Percentiles rank a stretch among this genome's conserved stretches.
Conservation (phyloP, 2,888 invertebrate genomes). For the Oscheius sp. region DNA sequence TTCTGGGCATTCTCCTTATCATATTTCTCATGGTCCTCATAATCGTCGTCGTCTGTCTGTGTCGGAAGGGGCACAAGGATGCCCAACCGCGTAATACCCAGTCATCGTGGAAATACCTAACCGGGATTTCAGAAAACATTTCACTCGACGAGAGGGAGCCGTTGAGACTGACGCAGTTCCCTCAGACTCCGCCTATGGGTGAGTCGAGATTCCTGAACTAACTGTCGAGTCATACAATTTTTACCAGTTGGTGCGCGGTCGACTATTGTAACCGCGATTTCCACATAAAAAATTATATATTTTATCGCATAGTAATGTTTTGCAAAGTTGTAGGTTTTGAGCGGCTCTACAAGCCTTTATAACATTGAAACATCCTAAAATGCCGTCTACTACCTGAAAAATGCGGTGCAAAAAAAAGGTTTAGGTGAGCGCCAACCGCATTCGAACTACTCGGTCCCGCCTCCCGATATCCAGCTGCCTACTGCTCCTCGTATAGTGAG, state of each 20-base stretch:
- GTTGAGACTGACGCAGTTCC: constrained; percentile 25
- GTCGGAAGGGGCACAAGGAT: constrained; percentile 20
- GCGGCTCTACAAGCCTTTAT: too few species aligned
- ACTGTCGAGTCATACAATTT: too few species aligned
- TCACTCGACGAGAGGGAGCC: constrained; percentile 30
- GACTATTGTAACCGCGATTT: too few species aligned
- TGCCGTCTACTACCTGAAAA: too few species aligned
- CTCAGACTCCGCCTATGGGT: constrained; percentile 29
- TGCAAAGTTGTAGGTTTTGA: too few species aligned
- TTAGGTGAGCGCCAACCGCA: constrained; percentile 15
- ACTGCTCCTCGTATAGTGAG: constrained; percentile 22
- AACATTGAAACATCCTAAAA: too few species aligned
- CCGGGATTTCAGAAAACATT: constrained; percentile 25
- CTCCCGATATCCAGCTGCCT: constrained; percentile 29
- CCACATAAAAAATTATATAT: too few species aligned
- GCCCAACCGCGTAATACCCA: constrained; percentile 11
- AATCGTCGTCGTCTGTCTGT: constrained; percentile 24
- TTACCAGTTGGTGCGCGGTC: too few species aligned
- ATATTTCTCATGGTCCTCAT: constrained; percentile 14
- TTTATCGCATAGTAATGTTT: too few species aligned
- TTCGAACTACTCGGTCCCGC: constrained; percentile 23
- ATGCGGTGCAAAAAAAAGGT: neutral
- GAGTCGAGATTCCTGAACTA: neutral
- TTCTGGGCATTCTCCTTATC: constrained; percentile 18
- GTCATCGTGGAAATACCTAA: constrained; percentile 14